Conservation (phyloP, 2,888 invertebrate genomes). For the Synergus umbraculus region DNA sequence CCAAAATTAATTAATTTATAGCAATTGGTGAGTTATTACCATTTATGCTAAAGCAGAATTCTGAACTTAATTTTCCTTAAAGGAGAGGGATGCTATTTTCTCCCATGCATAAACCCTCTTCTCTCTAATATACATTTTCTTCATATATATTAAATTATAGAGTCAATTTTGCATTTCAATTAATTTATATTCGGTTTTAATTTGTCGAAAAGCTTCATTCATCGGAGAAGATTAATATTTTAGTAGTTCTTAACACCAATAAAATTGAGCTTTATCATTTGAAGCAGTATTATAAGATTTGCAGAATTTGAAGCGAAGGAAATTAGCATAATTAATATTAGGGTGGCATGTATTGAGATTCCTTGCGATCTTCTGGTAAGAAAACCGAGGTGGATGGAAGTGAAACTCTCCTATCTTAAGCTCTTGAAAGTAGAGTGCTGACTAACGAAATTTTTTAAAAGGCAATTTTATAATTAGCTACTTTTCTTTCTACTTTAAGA, state of each 20-base stretch:
- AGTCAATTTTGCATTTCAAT: neutral
- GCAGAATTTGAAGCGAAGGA: neutral
- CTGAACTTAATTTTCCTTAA: no score
- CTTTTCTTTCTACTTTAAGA: conserved; percentile 10
- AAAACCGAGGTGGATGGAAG: neutral
- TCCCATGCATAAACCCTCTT: no score
- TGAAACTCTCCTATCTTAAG: neutral
- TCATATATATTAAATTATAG: neutral
- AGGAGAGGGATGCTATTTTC: no score
- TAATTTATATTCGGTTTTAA: neutral
- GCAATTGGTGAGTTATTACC: no score
- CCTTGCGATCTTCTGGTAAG: neutral
- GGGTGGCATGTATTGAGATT: neutral
- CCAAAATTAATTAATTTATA: no score
- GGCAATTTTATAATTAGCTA: neutral
- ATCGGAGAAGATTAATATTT: conserved; percentile 22
- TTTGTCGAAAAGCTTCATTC: neutral
- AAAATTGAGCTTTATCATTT: conserved; percentile 20
- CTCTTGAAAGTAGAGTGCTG: neutral
- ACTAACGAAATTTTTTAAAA: conserved; percentile 8
- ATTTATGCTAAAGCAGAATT: no score
- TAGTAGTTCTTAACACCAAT: conserved; percentile 17
- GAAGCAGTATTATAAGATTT: neutral
- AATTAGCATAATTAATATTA: conserved; percentile 32
- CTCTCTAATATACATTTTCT: neutral